Evolutionary conservation across 2,888 invertebrate species (phyloP).

Genomic region (Phengaris alcon): DNA sequence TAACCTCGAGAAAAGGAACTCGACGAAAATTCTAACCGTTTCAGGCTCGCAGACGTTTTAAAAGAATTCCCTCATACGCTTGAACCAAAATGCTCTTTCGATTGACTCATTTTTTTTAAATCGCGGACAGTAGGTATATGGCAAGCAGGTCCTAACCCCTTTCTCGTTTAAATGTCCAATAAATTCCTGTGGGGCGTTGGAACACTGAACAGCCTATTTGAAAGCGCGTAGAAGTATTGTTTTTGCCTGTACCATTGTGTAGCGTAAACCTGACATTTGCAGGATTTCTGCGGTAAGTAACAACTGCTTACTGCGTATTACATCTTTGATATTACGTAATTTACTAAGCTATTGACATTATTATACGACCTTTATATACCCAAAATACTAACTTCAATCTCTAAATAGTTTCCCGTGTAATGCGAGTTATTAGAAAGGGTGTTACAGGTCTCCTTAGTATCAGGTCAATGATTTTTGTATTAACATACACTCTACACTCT

Average conservation of each 20-base stretch:
- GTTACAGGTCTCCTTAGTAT: not conserved
- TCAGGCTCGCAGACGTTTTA: too few relatives aligned
- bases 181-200: too few relatives aligned
- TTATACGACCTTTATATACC: not conserved
- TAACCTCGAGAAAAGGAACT: too few relatives aligned
- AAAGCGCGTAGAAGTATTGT: not conserved
- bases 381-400: not conserved
- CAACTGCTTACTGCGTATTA: not conserved
- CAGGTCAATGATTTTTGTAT: constrained; percentile 13
- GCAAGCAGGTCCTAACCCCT: too few relatives aligned
- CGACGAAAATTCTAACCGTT: too few relatives aligned
- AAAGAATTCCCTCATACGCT: too few relatives aligned
- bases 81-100: too few relatives aligned
- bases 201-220: too few relatives aligned
- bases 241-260: not conserved
- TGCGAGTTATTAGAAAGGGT: not conserved
- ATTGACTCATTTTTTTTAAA: too few relatives aligned
- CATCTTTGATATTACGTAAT: not conserved
- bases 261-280: not conserved
- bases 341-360: not conserved
- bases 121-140: too few relatives aligned
- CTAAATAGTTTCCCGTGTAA: not conserved
- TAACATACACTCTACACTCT: not conserved
- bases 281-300: not conserved
- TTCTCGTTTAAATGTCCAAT: too few relatives aligned